A percentile compares a stretch with the other conserved stretches of the same genome.
phyloP scores from a whole-genome alignment of 2,888 invertebrate genomes.

The Trimorus sp. region DNA sequence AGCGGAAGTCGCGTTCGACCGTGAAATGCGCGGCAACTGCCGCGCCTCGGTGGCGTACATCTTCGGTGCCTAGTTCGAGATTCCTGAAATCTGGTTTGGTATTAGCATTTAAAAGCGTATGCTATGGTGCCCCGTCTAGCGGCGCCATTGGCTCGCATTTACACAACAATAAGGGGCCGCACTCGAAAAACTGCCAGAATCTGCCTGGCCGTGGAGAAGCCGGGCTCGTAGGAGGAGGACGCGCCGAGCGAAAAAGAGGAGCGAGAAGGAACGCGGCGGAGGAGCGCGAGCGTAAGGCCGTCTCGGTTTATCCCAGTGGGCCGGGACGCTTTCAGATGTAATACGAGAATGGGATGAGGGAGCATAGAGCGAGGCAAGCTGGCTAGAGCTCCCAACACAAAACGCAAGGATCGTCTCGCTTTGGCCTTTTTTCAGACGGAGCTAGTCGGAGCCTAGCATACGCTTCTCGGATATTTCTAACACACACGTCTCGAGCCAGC shows the following conservation, averaged over 20 bases:
- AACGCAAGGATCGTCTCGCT: constrained; percentile 71
- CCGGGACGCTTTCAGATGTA: constrained; percentile 65
- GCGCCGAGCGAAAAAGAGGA: constrained; percentile 62
- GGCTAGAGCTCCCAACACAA: constrained; percentile 73
- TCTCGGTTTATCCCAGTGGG: constrained; percentile 70
- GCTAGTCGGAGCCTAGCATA: constrained; percentile 72
- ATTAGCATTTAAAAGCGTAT: constrained; percentile 80
- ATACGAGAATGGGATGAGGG: constrained; percentile 66
- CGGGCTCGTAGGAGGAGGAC: constrained; percentile 68
- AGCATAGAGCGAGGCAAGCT: constrained; percentile 64
- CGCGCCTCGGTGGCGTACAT: constrained; percentile 31
- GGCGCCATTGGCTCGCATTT: constrained; percentile 81
- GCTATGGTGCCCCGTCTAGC: constrained; percentile 74
- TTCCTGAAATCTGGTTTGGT: constrained; percentile 78
- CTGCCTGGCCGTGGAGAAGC: constrained; percentile 72
- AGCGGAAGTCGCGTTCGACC: constrained; percentile 52
- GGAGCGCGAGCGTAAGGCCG: constrained; percentile 61
- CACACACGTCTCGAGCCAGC: constrained; percentile 66
- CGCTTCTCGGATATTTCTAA: constrained; percentile 75
- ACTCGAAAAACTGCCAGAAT: constrained; percentile 80
- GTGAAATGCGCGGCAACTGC: constrained; percentile 52
- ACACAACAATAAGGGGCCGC: constrained; percentile 80
- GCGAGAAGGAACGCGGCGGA: constrained; percentile 58
- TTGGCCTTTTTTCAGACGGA: constrained; percentile 67
- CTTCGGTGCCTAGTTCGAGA: constrained; percentile 65